Evolutionary conservation across 1,140 invertebrate species (phyloP), one percentile per base, ranked within the genome.

Genomic region (Drosophila malerkotliana): DNA sequence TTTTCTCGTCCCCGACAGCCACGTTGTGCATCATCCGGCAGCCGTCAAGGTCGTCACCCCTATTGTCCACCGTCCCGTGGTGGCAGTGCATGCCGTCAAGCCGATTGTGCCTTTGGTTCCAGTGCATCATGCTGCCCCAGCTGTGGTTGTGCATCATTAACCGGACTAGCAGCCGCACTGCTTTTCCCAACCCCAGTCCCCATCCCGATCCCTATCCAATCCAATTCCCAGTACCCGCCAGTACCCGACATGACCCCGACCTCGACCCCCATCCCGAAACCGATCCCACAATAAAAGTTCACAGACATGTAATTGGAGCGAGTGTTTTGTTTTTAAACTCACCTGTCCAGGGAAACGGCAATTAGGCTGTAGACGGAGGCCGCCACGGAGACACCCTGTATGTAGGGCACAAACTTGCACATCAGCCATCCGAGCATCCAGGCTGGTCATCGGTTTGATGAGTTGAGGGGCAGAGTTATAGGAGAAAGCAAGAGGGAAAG

Each of bases 361-460:
- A 98, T 97, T 32, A 99, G 93, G 72, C 97, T 98, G 93, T 98
- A 98, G 51, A 98, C 97, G 1, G 98, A 99, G 15, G 97, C 97
- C 48, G 97, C 97, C 0, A 99, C 97, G 0, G 97, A 98, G 18
- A 98, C 96, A 48, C 97, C 97, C 92, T 98, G 97, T 72, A 99
- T 95, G 92, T 98, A 99, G 2, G 97, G 96, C 21, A 98, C 97
- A 2, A 96, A 96, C 93, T 98, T 98, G 93, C 97, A 98, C 95
- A 98, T 97, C 92, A 96, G 95, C 94, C 96, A 96, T 55, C 98
- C 98, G 52, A 98, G 94, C 72, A 97, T 94, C 97, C 97, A 99
- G 62, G 97, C 97, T 98, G 8, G 14, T 53, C 95, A 87, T 91
- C 83, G 82, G 12, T 41, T 41, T 14, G 21, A 26, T 18, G 14